phyloP scores from a whole-genome alignment of 1,140 invertebrate genomes.

The Trachelipus rathkii region DNA sequence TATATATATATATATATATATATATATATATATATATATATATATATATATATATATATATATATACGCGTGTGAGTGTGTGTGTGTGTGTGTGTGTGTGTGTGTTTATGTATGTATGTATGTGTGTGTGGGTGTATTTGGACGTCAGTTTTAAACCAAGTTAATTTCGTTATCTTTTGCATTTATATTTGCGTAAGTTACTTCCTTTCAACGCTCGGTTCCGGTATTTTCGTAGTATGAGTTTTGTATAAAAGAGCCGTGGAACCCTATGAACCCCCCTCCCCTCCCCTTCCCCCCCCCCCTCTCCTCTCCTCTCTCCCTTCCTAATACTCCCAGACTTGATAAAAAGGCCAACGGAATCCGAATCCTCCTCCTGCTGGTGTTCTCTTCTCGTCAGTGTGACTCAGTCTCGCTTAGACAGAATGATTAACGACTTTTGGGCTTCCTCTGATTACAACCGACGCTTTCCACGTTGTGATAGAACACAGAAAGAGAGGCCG shows the following conservation, averaged over 20 bases:
- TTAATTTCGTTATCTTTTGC: too few relatives aligned
- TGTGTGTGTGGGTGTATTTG: background rate
- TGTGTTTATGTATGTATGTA: background rate
- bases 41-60: background rate
- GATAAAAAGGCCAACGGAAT: background rate
- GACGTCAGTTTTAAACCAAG: background rate
- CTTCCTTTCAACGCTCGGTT: too few relatives aligned
- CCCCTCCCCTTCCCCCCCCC: background rate
- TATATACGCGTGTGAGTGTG: background rate
- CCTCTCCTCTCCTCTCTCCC: background rate
- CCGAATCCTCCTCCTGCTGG: background rate
- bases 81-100: background rate
- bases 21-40: background rate
- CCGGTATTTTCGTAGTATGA: too few relatives aligned
- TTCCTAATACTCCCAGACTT: background rate
- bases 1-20: too few relatives aligned
- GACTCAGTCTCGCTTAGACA: background rate
- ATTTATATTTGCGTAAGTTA: too few relatives aligned
- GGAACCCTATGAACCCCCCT: too few relatives aligned
- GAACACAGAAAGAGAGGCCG: background rate
- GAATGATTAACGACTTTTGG: slow-evolving; percentile 7
- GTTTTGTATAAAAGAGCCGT: too few relatives aligned
- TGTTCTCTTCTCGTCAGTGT: background rate
- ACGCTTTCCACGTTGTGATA: slow-evolving; percentile 6
- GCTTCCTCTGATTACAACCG: slow-evolving; percentile 9